A percentile compares a stretch with the other conserved stretches of the same genome.
phyloP scores from a whole-genome alignment of 2,797 vertebrate species.

The Rousettus madagascariensis region DNA sequence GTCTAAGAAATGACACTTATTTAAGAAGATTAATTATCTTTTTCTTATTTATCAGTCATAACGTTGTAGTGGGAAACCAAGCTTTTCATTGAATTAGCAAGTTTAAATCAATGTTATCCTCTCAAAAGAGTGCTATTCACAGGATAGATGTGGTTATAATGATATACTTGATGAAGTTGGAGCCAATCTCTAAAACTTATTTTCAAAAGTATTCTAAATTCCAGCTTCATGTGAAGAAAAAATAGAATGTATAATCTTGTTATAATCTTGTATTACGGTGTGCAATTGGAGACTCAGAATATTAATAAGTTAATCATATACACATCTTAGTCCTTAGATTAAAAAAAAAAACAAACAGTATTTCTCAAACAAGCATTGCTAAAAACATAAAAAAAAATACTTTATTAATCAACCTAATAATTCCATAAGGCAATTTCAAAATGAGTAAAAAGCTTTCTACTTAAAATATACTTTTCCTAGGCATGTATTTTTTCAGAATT shows the following conservation, averaged over 20 bases:
- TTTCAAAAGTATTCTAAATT: conserved; percentile 33
- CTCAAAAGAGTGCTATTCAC: neutral
- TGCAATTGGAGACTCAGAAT: neutral
- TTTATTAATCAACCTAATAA: neutral
- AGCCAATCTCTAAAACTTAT: neutral
- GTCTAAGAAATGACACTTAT: neutral
- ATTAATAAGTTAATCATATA: conserved; percentile 31
- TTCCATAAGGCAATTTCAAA: neutral
- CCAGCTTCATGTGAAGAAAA: neutral
- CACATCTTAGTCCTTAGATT: neutral
- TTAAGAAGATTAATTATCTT: neutral
- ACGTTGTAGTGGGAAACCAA: neutral
- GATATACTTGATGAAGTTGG: neutral
- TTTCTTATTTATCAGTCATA: conserved; percentile 39
- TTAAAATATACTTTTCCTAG: neutral
- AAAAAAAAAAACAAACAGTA: neutral
- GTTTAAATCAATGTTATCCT: neutral
- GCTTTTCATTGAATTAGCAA: conserved; percentile 24
- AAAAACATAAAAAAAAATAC: neutral
- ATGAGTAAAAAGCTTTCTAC: neutral
- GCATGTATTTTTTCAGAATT: neutral
- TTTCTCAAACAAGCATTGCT: neutral
- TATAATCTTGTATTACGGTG: neutral
- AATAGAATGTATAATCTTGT: neutral
- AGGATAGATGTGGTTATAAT: conserved; percentile 27